Base-by-base conservation (phyloP, 2,888 invertebrate species). In the Caenorhabditis sp. region DNA sequence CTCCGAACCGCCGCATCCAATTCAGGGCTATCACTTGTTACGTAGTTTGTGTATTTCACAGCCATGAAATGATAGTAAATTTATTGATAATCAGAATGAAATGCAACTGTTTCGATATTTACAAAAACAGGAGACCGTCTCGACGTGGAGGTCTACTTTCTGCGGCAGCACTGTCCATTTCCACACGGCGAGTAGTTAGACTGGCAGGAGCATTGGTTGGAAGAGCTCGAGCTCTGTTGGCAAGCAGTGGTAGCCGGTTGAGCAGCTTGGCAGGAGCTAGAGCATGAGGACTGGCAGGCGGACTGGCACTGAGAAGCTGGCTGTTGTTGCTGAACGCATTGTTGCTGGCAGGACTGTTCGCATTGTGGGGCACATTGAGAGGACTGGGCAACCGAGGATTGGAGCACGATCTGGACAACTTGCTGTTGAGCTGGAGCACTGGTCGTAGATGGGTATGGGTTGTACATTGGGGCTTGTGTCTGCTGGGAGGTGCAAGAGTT, bases 311-410 rank as follows among this genome's bases (percentile, higher is more conserved):
- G 66, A 11, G 56, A 46, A 0, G 39, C 66, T 66, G 56, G 56
- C 26, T 68, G 58, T 43, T 78, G 74, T 39, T 80, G 80, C 39
- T 71, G 72, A 30, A 74, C 74, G 22, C 77, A 79, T 53, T 80
- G 78, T 53, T 77, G 74, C 30, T 63, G 68, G 68, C 80, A 78
- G 24, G 72, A 48, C 22, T 66, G 66, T 32, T 66, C 48, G 48
- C 56, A 56, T 56, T 66, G 66, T 56, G 66, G 66, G 24, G 58
- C 66, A 48, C 80, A 80, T 32, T 76, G 76, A 30, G 70, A 35
- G 20, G 74, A 71, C 50, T 78, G 75, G 43, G 77, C 78, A 13
- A 78, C 53, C 45, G 66, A 52, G 24, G 68, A 35, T 30, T 72
- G 68, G 55, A 79, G 77, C 5, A 68, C 52, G 37, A 79, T 66